These are phyloP conservation scores for Pseudochaenichthys georgianus DNA, from an alignment of 2,797 vertebrate genomes.

Conservation along the genomic window DNA sequence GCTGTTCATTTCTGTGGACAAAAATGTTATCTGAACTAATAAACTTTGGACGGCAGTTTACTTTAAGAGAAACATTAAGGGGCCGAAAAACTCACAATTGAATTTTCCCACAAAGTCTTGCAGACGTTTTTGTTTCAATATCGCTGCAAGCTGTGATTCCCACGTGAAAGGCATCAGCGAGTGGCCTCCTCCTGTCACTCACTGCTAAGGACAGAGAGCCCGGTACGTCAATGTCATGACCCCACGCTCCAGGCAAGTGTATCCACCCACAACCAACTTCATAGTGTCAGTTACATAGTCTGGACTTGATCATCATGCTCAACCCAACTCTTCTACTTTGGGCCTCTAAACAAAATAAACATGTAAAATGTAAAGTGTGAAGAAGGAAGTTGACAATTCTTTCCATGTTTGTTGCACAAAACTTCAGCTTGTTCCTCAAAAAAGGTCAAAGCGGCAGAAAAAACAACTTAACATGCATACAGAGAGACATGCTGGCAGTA, in stretches of 20 bases:
- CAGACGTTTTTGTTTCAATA: conserved; percentile 87
- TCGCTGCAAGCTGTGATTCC: conserved; percentile 95
- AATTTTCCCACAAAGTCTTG: conserved; percentile 92
- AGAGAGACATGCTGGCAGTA: too few relatives aligned
- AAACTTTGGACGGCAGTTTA: conserved; percentile 90
- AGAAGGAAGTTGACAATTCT: conserved; percentile 31
- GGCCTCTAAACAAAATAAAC: conserved; percentile 51
- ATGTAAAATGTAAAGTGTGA: conserved; percentile 37
- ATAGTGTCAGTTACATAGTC: conserved; percentile 88
- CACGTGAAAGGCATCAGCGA: conserved; percentile 94
- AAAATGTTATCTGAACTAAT: conserved; percentile 88
- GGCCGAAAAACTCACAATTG: conserved; percentile 89
- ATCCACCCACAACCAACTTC: conserved; percentile 88
- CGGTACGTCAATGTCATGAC: conserved; percentile 91
- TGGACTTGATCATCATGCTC: conserved; percentile 85
- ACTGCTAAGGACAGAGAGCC: conserved; percentile 85
- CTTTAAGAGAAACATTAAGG: conserved; percentile 83
- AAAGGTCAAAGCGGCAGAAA: neutral
- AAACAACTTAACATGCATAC: neutral
- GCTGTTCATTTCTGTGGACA: conserved; percentile 89
- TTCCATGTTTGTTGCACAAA: conserved; percentile 20
- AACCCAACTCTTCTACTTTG: conserved; percentile 50
- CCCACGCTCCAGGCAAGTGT: conserved; percentile 89
- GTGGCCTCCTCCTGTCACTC: conserved; percentile 95
- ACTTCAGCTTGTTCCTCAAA: conserved; percentile 6